Evolutionary conservation across 2,797 vertebrate species (phyloP), one percentile per base, ranked within the genome.

Genomic region (Darevskia nairensis): DNA sequence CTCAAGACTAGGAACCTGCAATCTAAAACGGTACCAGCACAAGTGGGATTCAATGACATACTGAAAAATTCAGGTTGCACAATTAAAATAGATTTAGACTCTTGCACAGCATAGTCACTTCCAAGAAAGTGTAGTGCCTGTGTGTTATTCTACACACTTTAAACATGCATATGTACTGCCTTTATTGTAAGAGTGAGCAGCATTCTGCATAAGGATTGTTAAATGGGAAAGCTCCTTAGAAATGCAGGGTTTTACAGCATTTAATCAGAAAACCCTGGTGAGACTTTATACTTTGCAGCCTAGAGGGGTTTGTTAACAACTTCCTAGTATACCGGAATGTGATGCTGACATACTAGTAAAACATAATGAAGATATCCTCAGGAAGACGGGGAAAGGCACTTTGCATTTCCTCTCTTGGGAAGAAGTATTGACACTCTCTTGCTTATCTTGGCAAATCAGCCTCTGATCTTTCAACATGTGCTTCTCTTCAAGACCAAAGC

Each of bases 331-430:
- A 89, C 82, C 74, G 69, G 44, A 68, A 1, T 90, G 85, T 91
- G 89, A 86, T 82, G 84, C 72, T 19, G 44, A 91, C 83, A 85
- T 89, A 87, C 90, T 89, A 79, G 92, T 82, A 32, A 79, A 92
- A 91, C 85, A 86, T 90, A 92, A 94, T 92, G 89, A 94, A 94
- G 94, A 93, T 86, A 93, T 93, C 90, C 89, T 91, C 61, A 6
- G 89, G 89, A 93, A 88, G 74, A 94, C 66, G 46, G 72, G 39
- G 59, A 92, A 89, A 88, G 83, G 88, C 89, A 68, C 21, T 41
- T 69, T 0, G 0, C 6, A 13, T 90, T 93, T 94, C 78, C 68
- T 95, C 91, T 80, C 91, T 35, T 83, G 89, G 72, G 89, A 91
- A 81, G n/a, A 68, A 86, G 39, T 2, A 2, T 25, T 79, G 32